Conservation (phyloP, 2,888 invertebrate species). For the Mythimna lalbum region DNA sequence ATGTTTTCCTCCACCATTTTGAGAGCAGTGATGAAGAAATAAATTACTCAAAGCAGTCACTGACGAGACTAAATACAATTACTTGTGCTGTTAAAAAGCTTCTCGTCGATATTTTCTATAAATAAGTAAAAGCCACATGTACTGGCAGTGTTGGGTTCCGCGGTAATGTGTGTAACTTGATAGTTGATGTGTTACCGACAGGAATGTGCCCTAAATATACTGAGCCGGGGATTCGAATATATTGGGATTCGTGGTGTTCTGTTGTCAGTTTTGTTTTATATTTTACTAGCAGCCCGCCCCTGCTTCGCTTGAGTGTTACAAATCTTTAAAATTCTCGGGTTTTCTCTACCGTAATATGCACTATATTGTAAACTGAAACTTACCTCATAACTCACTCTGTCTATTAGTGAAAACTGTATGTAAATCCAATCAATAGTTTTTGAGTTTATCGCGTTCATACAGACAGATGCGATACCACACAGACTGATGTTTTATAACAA, state of each 20-base stretch:
- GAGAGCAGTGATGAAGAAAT: too few relatives aligned
- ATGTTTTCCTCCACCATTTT: too few relatives aligned
- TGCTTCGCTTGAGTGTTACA: too few relatives aligned
- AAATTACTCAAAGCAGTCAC: not conserved
- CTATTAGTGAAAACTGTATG: too few relatives aligned
- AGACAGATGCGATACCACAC: too few relatives aligned
- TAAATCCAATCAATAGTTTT: too few relatives aligned
- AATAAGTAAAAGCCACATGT: slow-evolving; percentile 54
- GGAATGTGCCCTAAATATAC: slow-evolving; percentile 51
- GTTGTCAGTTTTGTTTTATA: not conserved
- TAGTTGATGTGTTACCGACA: slow-evolving; percentile 39
- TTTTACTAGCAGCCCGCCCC: not conserved
- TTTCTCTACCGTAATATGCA: too few relatives aligned
- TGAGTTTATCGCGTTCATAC: too few relatives aligned
- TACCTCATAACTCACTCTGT: too few relatives aligned
- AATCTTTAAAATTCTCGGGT: too few relatives aligned
- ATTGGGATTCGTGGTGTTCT: slow-evolving; percentile 12
- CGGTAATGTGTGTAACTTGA: slow-evolving; percentile 62
- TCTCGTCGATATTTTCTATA: slow-evolving; percentile 43
- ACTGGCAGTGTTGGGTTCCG: slow-evolving; percentile 48
- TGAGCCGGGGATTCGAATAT: slow-evolving; percentile 20
- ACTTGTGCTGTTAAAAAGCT: slow-evolving; percentile 16
- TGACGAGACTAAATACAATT: not conserved
- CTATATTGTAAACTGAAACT: too few relatives aligned
- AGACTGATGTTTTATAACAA: too few relatives aligned